These are phyloP conservation scores for Paramuricea clavata DNA, from an alignment of 92 coral and sea anemone species.

Conservation along the genomic window DNA sequence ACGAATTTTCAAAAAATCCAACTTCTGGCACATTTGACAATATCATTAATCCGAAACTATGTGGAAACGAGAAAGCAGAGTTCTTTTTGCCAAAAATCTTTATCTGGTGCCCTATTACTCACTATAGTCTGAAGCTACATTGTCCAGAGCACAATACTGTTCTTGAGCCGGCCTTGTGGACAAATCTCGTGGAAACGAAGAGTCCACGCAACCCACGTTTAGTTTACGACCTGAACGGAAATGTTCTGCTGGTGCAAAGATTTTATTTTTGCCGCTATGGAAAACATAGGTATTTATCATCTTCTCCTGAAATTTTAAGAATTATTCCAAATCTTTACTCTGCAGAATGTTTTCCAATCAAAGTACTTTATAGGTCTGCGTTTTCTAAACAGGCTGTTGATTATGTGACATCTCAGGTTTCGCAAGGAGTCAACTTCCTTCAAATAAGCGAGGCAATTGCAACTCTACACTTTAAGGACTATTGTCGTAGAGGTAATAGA, in stretches of 20 bases:
- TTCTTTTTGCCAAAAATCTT: conserved; percentile 54
- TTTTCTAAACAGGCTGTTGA: conserved; percentile 50
- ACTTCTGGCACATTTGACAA: too few relatives aligned
- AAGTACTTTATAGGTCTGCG: conserved; percentile 45
- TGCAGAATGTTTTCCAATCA: conserved; percentile 55
- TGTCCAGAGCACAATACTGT: conserved; percentile 51
- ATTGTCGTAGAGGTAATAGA: conserved; percentile 34
- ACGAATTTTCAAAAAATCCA: too few relatives aligned
- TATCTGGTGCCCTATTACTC: conserved; percentile 65
- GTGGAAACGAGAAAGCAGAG: too few relatives aligned
- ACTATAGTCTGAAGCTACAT: neutral
- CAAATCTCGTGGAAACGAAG: neutral
- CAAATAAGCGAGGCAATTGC: conserved; percentile 56
- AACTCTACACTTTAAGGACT: conserved; percentile 45
- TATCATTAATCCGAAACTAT: too few relatives aligned
- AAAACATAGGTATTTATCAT: conserved; percentile 46
- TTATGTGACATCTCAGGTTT: conserved; percentile 19
- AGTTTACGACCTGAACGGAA: conserved; percentile 59
- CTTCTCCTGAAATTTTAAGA: conserved; percentile 1
- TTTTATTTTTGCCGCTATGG: conserved; percentile 28
- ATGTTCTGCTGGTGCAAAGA: conserved; percentile 56
- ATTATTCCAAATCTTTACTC: neutral
- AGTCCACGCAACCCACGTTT: conserved; percentile 55
- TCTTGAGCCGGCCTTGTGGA: conserved; percentile 32
- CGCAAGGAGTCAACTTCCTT: conserved; percentile 66